phyloP scores from a whole-genome alignment of 1,140 invertebrate genomes.

The Penaeus vannamei region DNA sequence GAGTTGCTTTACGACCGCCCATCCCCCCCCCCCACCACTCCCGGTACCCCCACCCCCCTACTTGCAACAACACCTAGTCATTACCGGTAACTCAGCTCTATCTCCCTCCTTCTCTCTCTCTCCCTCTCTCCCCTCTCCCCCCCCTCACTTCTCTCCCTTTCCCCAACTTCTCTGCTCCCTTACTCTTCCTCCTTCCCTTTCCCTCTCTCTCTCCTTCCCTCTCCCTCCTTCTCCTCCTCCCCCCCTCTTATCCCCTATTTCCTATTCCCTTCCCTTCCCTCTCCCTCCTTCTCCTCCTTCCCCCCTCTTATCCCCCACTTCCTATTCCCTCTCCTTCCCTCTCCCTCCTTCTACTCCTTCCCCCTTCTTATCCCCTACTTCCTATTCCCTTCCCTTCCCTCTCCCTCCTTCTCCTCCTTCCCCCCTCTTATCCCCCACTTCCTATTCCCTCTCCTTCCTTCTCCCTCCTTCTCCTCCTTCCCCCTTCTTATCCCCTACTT shows the following conservation, averaged over 20 bases:
- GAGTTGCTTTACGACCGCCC: neutral
- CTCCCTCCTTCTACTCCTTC: neutral
- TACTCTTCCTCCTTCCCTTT: neutral
- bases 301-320: neutral
- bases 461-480: no score
- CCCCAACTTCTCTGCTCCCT: no score
- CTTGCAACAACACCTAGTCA: no score
- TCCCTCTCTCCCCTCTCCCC: neutral
- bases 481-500: no score
- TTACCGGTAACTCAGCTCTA: neutral
- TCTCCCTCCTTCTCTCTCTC: slow-evolving; percentile 19
- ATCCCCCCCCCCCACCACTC: neutral
- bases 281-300: neutral
- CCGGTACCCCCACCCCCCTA: neutral
- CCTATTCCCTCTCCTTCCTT: neutral
- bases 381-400: neutral
- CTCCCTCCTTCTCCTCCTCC: neutral
- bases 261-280: neutral
- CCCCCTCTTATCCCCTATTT: neutral
- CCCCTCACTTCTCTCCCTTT: neutral
- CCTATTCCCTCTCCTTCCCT: neutral
- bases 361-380: neutral
- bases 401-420: neutral
- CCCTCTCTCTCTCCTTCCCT: neutral
- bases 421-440: neutral